Percentiles rank a stretch among this genome's conserved stretches.
Conservation (phyloP, 2,113 vertebrate species). For the Eonycteris spelaea region DNA sequence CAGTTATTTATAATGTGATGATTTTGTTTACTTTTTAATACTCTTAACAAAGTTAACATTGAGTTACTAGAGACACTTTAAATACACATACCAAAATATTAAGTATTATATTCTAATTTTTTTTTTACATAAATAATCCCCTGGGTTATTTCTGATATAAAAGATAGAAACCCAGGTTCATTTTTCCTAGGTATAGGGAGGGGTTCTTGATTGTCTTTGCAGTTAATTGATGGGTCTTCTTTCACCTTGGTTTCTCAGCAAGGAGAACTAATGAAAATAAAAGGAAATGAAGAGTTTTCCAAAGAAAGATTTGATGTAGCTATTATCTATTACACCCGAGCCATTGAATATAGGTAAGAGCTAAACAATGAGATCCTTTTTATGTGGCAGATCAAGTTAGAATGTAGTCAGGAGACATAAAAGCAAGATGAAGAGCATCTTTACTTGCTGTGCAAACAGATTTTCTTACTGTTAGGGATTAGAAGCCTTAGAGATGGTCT, state of each 20-base stretch:
- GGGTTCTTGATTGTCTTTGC: conserved; percentile 37
- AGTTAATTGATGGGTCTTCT: background rate
- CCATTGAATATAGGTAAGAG: conserved; percentile 89
- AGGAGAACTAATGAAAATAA: conserved; percentile 89
- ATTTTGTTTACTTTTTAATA: conserved; percentile 2
- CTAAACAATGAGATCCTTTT: background rate
- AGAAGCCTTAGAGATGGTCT: background rate
- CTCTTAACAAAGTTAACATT: background rate
- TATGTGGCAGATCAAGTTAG: background rate
- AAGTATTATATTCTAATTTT: background rate
- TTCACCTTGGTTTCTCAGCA: conserved; percentile 81
- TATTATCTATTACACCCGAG: conserved; percentile 88
- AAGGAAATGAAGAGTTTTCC: conserved; percentile 89
- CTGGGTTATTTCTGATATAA: background rate
- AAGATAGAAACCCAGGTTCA: background rate
- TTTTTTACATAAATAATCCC: background rate
- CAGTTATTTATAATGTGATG: background rate
- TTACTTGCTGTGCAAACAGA: background rate
- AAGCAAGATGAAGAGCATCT: background rate
- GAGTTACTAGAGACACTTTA: background rate
- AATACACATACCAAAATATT: background rate
- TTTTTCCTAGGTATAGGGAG: background rate
- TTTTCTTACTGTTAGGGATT: background rate
- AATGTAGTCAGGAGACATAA: background rate
- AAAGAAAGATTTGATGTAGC: conserved; percentile 85